A percentile compares a stretch with the other conserved stretches of the same genome.
Evolutionary conservation across 2,797 vertebrate species (phyloP).

Genomic region (Huso huso): DNA sequence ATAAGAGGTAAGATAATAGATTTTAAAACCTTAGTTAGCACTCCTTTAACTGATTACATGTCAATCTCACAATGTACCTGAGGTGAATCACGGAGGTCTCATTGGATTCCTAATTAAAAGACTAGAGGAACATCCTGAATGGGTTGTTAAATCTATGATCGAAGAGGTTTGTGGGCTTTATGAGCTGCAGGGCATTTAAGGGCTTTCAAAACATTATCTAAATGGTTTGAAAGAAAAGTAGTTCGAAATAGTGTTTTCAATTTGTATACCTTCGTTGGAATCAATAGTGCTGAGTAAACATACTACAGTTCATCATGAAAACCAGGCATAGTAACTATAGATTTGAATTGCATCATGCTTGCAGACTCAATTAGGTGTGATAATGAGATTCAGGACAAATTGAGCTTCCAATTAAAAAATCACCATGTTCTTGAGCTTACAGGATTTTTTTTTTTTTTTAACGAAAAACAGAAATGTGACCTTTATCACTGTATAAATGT

Average conservation of each 20-base stretch:
- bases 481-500: too few species aligned
- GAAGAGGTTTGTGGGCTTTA: conserved; percentile 42
- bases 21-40: too few species aligned
- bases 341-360: conserved; percentile 15
- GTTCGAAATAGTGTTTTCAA: not conserved
- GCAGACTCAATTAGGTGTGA: conserved; percentile 2
- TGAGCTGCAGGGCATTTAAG: too few species aligned
- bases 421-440: too few species aligned
- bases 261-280: not conserved
- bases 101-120: conserved; percentile 44
- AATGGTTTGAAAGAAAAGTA: too few species aligned
- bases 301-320: not conserved
- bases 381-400: conserved; percentile 8
- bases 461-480: too few species aligned
- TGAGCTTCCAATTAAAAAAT: conserved; percentile 13
- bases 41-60: conserved; percentile 30
- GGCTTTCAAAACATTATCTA: too few species aligned
- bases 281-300: too few species aligned
- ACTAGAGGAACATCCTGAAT: conserved; percentile 32
- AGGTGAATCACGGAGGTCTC: conserved; percentile 41
- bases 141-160: conserved; percentile 51
- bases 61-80: conserved; percentile 41
- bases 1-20: too few species aligned
- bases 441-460: too few species aligned
- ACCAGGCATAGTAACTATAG: conserved; percentile 15